Conservation (phyloP, 2,888 invertebrate genomes). For the Ophion costatus region DNA sequence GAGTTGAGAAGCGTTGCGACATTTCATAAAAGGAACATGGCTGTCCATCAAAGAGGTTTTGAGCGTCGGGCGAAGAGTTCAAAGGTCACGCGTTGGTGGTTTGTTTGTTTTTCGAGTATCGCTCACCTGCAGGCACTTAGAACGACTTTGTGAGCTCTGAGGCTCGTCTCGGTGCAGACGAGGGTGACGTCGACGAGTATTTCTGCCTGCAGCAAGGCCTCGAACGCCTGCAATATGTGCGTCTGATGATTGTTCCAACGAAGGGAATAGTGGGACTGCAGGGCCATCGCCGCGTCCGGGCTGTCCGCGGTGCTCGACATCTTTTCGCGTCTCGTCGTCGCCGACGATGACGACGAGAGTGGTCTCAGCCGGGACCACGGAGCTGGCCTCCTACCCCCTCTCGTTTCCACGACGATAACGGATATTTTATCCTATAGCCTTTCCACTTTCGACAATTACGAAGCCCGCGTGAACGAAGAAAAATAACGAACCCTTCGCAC, state of each 20-base stretch:
- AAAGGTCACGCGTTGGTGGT: too few species aligned
- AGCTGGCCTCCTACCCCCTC: constrained; percentile 78
- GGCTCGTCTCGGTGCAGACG: constrained; percentile 93
- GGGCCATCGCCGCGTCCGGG: constrained; percentile 82
- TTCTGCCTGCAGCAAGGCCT: constrained; percentile 93
- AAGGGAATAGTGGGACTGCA: constrained; percentile 94
- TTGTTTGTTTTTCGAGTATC: not conserved
- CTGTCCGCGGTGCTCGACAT: constrained; percentile 81
- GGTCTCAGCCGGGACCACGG: constrained; percentile 69
- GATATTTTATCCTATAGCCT: constrained; percentile 34
- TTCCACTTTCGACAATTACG: constrained; percentile 27
- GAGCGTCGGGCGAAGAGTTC: too few species aligned
- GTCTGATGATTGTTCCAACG: constrained; percentile 97
- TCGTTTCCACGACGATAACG: constrained; percentile 56
- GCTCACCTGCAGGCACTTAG: constrained; percentile 89
- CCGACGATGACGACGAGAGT: constrained; percentile 61
- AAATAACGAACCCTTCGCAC: constrained; percentile 43
- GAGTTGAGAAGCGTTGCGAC: too few species aligned
- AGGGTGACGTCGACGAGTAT: constrained; percentile 95
- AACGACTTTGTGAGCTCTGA: constrained; percentile 96
- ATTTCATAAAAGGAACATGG: too few species aligned
- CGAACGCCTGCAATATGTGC: constrained; percentile 94
- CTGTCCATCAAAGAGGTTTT: too few species aligned
- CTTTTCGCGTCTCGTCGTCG: constrained; percentile 71
- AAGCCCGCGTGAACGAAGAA: constrained; percentile 38